These are phyloP conservation scores for Coendou prehensilis DNA, from an alignment of 2,797 vertebrate species.

Conservation along the genomic window DNA sequence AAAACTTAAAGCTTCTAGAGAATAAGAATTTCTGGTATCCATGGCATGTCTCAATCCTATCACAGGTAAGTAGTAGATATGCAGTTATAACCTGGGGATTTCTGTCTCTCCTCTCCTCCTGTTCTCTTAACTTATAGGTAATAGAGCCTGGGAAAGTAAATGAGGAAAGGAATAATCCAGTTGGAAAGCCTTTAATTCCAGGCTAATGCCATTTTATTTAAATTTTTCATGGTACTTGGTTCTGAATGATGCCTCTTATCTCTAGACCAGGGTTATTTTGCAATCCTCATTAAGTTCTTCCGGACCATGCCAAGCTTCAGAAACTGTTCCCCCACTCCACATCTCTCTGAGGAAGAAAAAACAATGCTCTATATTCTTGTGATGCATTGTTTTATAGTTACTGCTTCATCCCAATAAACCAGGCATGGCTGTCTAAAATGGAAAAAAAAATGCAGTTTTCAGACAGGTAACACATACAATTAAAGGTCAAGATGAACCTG, in stretches of 20 bases:
- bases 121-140: neutral
- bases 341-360: neutral
- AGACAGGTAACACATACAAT: neutral
- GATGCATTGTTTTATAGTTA: neutral
- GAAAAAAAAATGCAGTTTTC: neutral
- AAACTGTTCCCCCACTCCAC: neutral
- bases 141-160: neutral
- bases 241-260: neutral
- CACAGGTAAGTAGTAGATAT: neutral
- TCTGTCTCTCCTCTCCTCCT: neutral
- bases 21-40: neutral
- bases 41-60: neutral
- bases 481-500: constrained; percentile 12
- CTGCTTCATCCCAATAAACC: neutral
- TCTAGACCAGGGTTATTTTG: neutral
- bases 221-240: neutral
- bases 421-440: neutral
- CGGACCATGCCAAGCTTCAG: neutral
- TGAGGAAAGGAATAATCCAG: neutral
- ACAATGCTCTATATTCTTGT: neutral
- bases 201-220: neutral
- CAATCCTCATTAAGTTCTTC: neutral
- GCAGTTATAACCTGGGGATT: neutral
- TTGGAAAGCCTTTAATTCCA: neutral
- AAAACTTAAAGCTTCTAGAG: neutral